Base-by-base conservation (phyloP, 2,113 vertebrate genomes). In the Patagioenas fasciata region DNA sequence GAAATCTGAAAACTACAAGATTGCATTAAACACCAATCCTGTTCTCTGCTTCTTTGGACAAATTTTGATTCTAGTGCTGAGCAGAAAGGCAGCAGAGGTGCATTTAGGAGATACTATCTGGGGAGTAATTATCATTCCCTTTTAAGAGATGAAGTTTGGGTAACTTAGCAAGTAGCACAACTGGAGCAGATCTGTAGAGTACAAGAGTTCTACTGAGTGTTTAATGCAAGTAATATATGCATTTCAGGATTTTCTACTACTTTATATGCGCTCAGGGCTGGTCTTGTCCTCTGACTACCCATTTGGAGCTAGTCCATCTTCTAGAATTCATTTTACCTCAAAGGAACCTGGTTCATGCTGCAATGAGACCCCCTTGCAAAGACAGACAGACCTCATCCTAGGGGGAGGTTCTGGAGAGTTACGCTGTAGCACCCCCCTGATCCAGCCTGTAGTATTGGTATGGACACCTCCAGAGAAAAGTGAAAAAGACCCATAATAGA, bases 291-390 rank as follows among this genome's bases (percentile, higher is more conserved):
- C 62, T 83, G 28, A 54, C 36, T 42, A 50, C 5, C 2, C 3
- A 6, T 58, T 66, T 40, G 18, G 58, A 88, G 10, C 10, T 32
- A 40, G 4, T 9, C 16, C 11, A 28, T 23, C 5, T 34, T 72
- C 10, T 36, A 75, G 36, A 66, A 40, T 50, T 71, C 0, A 0
- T 70, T 82, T 32, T 32, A 42, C 16, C 16, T 44, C 24, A 58
- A 79, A 57, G 6, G 5, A 82, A 21, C 1, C 1, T 12, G 38
- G 3, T 6, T 62, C n/a, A 32, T 4, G 0, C 3, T 61, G 53
- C 0, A 0, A 26, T 77, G 32, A 69, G 20, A 62, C 4, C 3
- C 23, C 5, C 18, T 79, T 50, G 2, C n/a, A 66, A 21, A 85
- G 2, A 5, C 18, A 34, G 10, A 1, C 15, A 47, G 12, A 73